A percentile compares a stretch with the other conserved stretches of the same genome.
phyloP scores from a whole-genome alignment of 2,113 vertebrate genomes.

The Ondatra zibethicus region DNA sequence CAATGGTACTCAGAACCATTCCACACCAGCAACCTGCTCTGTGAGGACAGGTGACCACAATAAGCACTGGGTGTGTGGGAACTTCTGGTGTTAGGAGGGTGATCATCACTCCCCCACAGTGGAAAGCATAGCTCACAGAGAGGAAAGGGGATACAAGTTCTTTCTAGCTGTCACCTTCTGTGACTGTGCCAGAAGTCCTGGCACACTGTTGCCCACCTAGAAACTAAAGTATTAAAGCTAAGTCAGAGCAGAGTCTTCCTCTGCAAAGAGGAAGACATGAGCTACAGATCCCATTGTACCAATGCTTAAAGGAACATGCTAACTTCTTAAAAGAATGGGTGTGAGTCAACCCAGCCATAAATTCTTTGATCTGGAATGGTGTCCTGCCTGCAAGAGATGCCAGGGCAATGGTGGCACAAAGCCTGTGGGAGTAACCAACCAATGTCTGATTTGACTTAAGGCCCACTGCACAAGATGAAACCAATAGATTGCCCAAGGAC shows the following conservation, averaged over 20 bases:
- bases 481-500: background rate
- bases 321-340: background rate
- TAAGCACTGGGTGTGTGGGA: too few relatives aligned
- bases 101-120: accelerated
- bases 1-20: background rate
- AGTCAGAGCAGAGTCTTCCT: background rate
- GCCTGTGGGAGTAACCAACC: background rate
- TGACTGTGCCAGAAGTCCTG: background rate
- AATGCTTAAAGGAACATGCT: slow-evolving; percentile 2
- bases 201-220: background rate
- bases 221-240: background rate
- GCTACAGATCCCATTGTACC: background rate
- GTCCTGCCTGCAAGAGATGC: background rate
- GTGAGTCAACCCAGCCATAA: background rate
- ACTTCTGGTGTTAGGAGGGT: background rate
- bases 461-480: background rate
- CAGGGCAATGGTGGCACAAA: background rate
- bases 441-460: background rate
- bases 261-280: background rate
- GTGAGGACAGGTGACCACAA: background rate
- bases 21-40: background rate
- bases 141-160: background rate
- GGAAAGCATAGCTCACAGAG: background rate
- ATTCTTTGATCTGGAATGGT: background rate
- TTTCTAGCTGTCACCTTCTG: background rate